phyloP scores from a whole-genome alignment of 2,888 invertebrate species.

The Eupeodes luniger region DNA sequence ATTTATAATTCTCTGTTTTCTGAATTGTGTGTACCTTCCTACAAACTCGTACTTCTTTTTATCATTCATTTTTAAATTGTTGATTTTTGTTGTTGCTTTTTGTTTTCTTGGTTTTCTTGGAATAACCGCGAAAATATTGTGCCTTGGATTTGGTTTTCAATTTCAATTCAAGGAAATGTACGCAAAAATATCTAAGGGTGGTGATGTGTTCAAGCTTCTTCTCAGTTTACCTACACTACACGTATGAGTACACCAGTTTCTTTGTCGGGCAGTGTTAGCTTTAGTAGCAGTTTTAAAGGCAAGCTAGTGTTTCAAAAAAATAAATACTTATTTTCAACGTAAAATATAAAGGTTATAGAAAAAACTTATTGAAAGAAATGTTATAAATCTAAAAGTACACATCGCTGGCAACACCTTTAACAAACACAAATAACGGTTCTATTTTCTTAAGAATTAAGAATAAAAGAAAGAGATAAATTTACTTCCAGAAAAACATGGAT shows the following conservation, averaged over 20 bases:
- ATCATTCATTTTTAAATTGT: constrained; percentile 46
- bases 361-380: too few species aligned
- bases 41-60: constrained; percentile 16
- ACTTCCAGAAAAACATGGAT: too few species aligned
- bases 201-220: constrained; percentile 2
- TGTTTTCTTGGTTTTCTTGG: constrained; percentile 33
- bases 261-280: constrained; percentile 48
- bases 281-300: background rate
- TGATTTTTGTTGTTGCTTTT: background rate
- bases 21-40: background rate
- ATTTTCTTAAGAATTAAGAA: too few species aligned
- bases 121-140: constrained; percentile 46
- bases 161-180: constrained; percentile 70
- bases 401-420: too few species aligned
- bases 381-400: too few species aligned
- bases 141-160: constrained; percentile 43
- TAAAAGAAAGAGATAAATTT: too few species aligned
- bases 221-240: constrained; percentile 16
- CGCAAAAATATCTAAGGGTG: constrained; percentile 41
- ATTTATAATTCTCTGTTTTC: background rate
- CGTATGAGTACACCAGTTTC: constrained; percentile 14
- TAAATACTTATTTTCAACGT: background rate
- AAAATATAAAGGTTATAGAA: background rate
- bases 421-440: too few species aligned
- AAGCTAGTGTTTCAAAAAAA: background rate